Conservation (phyloP, 2,888 invertebrate genomes). For the Drosophila mimetica region DNA sequence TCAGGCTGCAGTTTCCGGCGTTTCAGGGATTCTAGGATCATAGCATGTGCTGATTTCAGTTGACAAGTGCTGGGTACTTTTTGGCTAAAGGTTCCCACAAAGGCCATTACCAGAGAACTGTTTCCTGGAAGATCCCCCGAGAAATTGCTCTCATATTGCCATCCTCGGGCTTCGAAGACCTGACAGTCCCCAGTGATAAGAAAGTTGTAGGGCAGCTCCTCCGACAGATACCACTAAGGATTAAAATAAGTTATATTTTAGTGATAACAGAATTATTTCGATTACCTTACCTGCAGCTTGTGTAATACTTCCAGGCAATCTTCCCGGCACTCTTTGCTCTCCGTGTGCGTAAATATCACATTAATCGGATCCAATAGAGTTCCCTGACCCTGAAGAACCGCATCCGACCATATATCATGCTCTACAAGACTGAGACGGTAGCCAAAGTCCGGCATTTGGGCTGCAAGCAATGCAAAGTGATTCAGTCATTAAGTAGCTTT, state of each 20-base stretch:
- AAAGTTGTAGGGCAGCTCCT: constrained; percentile 85
- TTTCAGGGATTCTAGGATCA: constrained; percentile 75
- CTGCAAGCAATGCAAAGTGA: constrained; percentile 34
- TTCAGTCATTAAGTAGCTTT: constrained; percentile 18
- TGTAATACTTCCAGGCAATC: constrained; percentile 83
- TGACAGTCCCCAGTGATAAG: constrained; percentile 85
- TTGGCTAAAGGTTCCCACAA: constrained; percentile 75
- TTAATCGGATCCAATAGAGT: constrained; percentile 58
- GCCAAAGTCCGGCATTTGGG: constrained; percentile 57
- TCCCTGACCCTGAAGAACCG: constrained; percentile 43
- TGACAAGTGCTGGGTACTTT: constrained; percentile 62
- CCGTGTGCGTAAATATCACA: constrained; percentile 85
- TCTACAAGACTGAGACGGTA: constrained; percentile 76
- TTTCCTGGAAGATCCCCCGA: constrained; percentile 56
- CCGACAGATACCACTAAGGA: constrained; percentile 13
- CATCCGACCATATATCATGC: constrained; percentile 78
- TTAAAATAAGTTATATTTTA: background rate
- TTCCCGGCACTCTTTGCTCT: constrained; percentile 82
- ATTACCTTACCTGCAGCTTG: constrained; percentile 83
- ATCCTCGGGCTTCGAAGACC: constrained; percentile 85
- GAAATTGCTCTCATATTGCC: constrained; percentile 83
- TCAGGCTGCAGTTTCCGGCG: constrained; percentile 62
- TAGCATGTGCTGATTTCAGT: constrained; percentile 62
- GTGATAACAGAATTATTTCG: fast-evolving
- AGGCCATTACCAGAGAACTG: constrained; percentile 58